Conservation (phyloP, 2,888 invertebrate species). For the Meloe dianella region DNA sequence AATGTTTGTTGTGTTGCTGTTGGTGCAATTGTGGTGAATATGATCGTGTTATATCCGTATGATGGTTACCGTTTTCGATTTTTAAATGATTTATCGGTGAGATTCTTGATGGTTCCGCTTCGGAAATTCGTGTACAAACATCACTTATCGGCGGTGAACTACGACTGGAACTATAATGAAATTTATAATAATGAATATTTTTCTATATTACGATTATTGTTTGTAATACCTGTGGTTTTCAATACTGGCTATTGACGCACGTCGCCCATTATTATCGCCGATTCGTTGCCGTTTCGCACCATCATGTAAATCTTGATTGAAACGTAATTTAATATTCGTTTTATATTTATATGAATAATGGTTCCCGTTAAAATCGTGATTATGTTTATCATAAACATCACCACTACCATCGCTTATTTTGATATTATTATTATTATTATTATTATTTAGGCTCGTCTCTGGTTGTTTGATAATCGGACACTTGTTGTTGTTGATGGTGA, state of each 20-base stretch:
- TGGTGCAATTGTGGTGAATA: conserved; percentile 35
- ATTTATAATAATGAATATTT: background rate
- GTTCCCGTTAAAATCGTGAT: conserved; percentile 38
- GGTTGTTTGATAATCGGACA: conserved; percentile 32
- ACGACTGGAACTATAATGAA: conserved; percentile 49
- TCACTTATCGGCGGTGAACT: conserved; percentile 57
- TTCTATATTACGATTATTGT: no score
- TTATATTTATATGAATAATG: conserved; percentile 86
- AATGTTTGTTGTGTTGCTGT: conserved; percentile 30
- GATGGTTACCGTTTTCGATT: conserved; percentile 34
- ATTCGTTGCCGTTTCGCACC: conserved; percentile 46
- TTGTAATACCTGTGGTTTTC: conserved; percentile 60
- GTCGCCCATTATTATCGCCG: conserved; percentile 34
- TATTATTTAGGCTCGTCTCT: conserved; percentile 41
- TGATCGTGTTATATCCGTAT: conserved; percentile 27
- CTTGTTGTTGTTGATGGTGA: conserved; percentile 44
- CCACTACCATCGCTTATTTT: conserved; percentile 20
- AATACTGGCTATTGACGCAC: conserved; percentile 55
- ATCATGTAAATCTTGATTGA: conserved; percentile 61
- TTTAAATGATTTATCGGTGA: conserved; percentile 44
- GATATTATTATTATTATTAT: conserved; percentile 18
- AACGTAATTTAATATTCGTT: conserved; percentile 90
- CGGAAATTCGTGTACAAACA: conserved; percentile 52
- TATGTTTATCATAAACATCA: conserved; percentile 31
- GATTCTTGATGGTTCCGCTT: conserved; percentile 46